These are phyloP conservation scores for Sebastes iracundus DNA, from an alignment of 2,797 vertebrate genomes.

Conservation along the genomic window DNA sequence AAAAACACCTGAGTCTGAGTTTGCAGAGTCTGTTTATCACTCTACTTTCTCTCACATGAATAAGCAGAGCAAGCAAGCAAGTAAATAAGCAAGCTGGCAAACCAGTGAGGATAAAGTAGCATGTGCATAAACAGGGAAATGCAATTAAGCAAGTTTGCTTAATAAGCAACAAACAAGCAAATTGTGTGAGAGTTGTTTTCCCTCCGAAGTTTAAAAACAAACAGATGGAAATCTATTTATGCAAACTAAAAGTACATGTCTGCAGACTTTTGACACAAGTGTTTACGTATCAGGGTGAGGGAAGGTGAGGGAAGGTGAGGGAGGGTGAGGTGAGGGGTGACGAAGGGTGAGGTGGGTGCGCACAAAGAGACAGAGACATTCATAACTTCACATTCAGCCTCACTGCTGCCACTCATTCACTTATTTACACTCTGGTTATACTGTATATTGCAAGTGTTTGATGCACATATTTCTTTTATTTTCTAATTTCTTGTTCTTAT, in stretches of 20 bases:
- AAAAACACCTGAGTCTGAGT: background rate
- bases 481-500: too few species aligned
- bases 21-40: background rate
- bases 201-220: background rate
- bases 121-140: background rate
- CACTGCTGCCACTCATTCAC: background rate
- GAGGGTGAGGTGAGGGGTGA: background rate
- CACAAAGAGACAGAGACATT: background rate
- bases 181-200: background rate
- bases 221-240: background rate
- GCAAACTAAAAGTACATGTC: background rate
- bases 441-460: too few species aligned
- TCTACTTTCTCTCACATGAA: background rate
- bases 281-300: background rate
- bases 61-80: background rate
- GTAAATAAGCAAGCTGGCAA: background rate
- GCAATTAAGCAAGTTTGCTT: background rate
- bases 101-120: background rate
- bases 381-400: slow-evolving; percentile 30
- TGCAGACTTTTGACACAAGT: background rate
- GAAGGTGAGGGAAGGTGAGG: background rate
- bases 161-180: background rate
- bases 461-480: too few species aligned
- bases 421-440: too few species aligned
- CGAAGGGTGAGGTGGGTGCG: background rate